A percentile compares a stretch with the other conserved stretches of the same genome.
Evolutionary conservation across 2,888 invertebrate species (phyloP).

Genomic region (Fragum sueziense): DNA sequence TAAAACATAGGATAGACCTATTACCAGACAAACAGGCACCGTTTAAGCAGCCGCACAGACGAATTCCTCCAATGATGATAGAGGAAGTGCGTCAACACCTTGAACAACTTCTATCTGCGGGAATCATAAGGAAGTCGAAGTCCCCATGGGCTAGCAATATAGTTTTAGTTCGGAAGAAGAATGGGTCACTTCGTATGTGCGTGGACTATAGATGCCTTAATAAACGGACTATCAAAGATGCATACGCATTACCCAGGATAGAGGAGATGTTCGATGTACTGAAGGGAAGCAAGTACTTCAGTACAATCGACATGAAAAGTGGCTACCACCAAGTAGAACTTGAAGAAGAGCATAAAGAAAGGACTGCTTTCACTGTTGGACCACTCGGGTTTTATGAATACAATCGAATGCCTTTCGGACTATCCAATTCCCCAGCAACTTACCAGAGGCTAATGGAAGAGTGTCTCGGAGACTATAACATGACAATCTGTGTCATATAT

Average conservation of each 20-base stretch:
- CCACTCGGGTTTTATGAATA: constrained; percentile 16
- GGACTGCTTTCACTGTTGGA: constrained; percentile 27
- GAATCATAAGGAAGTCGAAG: too few relatives aligned
- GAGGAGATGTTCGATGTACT: too few relatives aligned
- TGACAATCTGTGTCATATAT: constrained; percentile 44
- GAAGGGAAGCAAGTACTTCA: too few relatives aligned
- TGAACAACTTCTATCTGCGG: not conserved
- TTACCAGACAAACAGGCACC: too few relatives aligned
- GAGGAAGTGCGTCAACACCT: not conserved
- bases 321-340: constrained; percentile 22
- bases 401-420: too few relatives aligned
- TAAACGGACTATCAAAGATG: too few relatives aligned
- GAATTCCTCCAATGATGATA: not conserved
- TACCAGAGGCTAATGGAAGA: constrained; percentile 49
- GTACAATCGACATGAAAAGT: constrained; percentile 5
- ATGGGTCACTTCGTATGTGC: not conserved
- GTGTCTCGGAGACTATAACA: constrained; percentile 27
- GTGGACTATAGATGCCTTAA: constrained; percentile 12
- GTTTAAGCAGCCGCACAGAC: not conserved
- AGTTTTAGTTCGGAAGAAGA: not conserved
- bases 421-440: constrained; percentile 42
- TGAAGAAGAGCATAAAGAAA: constrained; percentile 24
- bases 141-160: constrained; percentile 2
- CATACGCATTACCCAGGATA: too few relatives aligned
- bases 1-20: constrained; percentile 6